phyloP scores from a whole-genome alignment of 2,113 vertebrate genomes.

The Phrynosoma blainvillii region DNA sequence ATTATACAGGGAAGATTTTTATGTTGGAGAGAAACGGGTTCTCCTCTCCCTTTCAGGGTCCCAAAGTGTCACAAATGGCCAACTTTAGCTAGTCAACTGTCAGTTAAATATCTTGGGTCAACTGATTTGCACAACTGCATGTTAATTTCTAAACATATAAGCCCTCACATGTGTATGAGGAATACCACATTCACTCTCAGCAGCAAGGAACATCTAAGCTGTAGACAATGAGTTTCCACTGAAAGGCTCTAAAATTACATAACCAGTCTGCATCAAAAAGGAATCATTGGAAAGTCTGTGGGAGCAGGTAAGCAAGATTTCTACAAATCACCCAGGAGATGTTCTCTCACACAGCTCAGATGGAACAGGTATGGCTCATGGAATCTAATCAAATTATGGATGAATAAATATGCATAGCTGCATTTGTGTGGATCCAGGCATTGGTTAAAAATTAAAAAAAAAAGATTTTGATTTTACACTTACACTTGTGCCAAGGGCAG shows the following conservation, averaged over 20 bases:
- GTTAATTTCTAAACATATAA: not conserved
- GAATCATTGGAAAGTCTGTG: not conserved
- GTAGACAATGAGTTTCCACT: not conserved
- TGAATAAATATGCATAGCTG: not conserved
- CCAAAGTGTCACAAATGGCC: not conserved
- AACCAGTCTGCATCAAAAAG: not conserved
- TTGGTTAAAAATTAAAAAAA: not conserved
- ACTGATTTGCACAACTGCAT: not conserved
- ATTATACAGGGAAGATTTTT: not conserved
- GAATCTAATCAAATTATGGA: not conserved
- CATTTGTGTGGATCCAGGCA: not conserved
- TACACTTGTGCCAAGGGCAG: slow-evolving; percentile 83
- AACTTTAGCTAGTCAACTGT: not conserved
- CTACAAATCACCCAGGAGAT: not conserved
- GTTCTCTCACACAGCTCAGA: not conserved
- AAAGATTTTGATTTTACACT: slow-evolving; percentile 45
- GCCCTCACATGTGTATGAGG: not conserved
- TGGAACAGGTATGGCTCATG: not conserved
- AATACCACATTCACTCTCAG: not conserved
- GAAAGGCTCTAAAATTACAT: not conserved
- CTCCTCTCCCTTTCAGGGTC: not conserved
- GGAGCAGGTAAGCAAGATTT: not conserved
- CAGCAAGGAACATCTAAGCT: not conserved
- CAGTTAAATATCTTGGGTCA: not conserved
- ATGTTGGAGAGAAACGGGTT: not conserved